Percentiles rank a stretch among this genome's conserved stretches.
These are phyloP conservation scores for Carassius auratus DNA, from an alignment of 2,113 vertebrate genomes.

Conservation along the genomic window DNA sequence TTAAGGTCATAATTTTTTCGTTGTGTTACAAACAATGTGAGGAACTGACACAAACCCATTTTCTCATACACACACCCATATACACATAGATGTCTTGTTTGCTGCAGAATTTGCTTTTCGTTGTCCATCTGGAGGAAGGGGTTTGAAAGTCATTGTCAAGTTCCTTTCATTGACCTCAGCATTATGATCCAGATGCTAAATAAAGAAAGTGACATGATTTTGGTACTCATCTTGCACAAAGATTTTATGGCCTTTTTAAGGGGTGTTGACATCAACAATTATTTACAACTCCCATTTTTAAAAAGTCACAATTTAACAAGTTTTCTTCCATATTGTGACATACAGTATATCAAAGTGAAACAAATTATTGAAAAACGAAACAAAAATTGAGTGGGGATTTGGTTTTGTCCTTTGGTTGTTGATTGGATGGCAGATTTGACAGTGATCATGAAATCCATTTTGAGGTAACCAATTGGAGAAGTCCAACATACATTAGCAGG, in stretches of 20 bases:
- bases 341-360: neutral
- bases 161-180: conserved; percentile 38
- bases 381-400: neutral
- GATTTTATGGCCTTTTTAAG: neutral
- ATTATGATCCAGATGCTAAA: conserved; percentile 28
- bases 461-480: neutral
- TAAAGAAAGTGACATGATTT: conserved; percentile 7
- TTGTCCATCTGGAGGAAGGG: conserved; percentile 47
- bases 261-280: neutral
- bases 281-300: neutral
- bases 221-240: neutral
- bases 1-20: neutral
- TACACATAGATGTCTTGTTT: conserved; percentile 37
- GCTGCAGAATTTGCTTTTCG: conserved; percentile 21
- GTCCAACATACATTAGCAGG: neutral
- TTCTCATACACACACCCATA: neutral
- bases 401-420: neutral
- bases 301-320: neutral
- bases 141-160: conserved; percentile 23
- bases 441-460: neutral
- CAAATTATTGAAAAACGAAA: neutral
- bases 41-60: neutral
- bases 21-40: neutral
- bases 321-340: neutral
- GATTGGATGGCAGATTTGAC: neutral